phyloP scores from a whole-genome alignment of 1,140 invertebrate genomes.

The Lasioglossum baleicum region DNA sequence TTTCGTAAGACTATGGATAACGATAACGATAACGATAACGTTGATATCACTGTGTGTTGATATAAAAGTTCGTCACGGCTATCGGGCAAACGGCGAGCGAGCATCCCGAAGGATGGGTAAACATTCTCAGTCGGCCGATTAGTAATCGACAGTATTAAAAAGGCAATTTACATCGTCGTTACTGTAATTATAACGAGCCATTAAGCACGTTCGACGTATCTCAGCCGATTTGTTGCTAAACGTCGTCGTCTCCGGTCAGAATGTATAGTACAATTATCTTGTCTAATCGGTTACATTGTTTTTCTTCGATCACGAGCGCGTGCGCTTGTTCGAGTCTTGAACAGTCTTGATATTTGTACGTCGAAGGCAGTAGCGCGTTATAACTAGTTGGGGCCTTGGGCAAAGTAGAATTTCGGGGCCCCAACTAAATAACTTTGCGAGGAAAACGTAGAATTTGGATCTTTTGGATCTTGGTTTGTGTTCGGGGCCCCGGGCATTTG shows the following conservation, averaged over 20 bases:
- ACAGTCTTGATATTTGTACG: too few relatives aligned
- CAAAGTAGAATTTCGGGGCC: too few relatives aligned
- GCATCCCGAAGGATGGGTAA: background rate
- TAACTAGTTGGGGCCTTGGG: too few relatives aligned
- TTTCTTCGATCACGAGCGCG: background rate
- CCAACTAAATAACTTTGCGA: too few relatives aligned
- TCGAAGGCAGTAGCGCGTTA: too few relatives aligned
- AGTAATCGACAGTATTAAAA: background rate
- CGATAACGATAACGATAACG: background rate
- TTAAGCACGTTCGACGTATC: too few relatives aligned
- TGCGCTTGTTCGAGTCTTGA: too few relatives aligned
- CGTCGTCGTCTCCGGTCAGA: background rate
- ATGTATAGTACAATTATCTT: background rate
- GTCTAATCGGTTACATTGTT: background rate
- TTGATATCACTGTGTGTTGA: background rate
- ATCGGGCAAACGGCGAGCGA: background rate
- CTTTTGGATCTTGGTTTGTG: too few relatives aligned
- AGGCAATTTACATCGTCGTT: background rate
- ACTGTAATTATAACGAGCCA: background rate
- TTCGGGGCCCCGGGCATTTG: too few relatives aligned
- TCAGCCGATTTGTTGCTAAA: too few relatives aligned
- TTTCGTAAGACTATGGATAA: too few relatives aligned
- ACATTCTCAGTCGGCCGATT: background rate
- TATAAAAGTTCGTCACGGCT: background rate
- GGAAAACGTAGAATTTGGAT: too few relatives aligned